These are phyloP conservation scores for Remorina albescens DNA, from an alignment of 2,797 vertebrate genomes.

Conservation along the genomic window DNA sequence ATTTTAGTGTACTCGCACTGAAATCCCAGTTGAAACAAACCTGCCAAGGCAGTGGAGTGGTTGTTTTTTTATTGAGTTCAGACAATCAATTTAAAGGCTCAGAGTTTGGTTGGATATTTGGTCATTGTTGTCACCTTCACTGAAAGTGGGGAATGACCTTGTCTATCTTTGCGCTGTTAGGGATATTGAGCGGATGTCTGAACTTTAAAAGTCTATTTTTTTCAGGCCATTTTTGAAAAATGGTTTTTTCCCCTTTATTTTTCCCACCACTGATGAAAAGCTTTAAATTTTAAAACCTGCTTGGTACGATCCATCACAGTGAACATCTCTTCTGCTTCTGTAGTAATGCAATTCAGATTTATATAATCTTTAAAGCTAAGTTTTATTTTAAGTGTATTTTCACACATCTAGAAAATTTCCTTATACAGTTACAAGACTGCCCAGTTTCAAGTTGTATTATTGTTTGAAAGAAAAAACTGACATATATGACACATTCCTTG, in stretches of 20 bases:
- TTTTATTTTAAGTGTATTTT: slow-evolving; percentile 12
- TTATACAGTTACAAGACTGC: slow-evolving; percentile 33
- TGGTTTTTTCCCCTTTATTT: background rate
- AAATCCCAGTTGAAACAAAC: slow-evolving; percentile 43
- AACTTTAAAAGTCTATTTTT: background rate
- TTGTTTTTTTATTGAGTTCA: slow-evolving; percentile 60
- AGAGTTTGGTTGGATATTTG: slow-evolving; percentile 43
- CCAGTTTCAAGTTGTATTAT: slow-evolving; percentile 31
- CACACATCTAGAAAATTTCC: slow-evolving; percentile 14
- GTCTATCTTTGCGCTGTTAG: background rate
- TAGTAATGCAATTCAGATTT: slow-evolving; percentile 10
- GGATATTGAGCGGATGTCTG: slow-evolving; percentile 4
- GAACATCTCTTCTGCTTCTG: slow-evolving; percentile 2
- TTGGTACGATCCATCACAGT: slow-evolving; percentile 15
- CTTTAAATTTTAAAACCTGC: slow-evolving; percentile 2
- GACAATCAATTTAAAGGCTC: slow-evolving; percentile 33
- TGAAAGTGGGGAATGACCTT: slow-evolving; percentile 18
- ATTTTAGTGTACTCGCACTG: slow-evolving; percentile 52
- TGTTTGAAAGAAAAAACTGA: slow-evolving; percentile 29
- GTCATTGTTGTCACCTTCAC: slow-evolving; percentile 25
- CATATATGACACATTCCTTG: slow-evolving; percentile 22
- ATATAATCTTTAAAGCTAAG: background rate
- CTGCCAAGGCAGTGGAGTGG: slow-evolving; percentile 51
- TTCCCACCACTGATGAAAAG: slow-evolving; percentile 6
- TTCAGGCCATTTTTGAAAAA: background rate